phyloP scores from a whole-genome alignment of 2,888 invertebrate genomes.

The Acleris holmiana region DNA sequence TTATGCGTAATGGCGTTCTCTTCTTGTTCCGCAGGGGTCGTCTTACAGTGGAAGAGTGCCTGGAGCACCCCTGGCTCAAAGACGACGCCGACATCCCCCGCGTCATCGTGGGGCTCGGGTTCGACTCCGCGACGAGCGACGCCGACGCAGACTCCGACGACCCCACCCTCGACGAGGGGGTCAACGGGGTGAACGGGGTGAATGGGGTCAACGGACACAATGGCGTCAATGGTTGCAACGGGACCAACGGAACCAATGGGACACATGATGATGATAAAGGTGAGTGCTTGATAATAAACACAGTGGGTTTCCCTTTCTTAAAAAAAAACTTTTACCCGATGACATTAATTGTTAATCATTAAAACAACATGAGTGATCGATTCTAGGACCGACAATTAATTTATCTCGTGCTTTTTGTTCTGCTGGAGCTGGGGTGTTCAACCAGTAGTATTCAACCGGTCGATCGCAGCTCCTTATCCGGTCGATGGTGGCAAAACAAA shows the following conservation, averaged over 20 bases:
- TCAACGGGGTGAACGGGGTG: slow-evolving; percentile 30
- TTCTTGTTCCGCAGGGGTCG: slow-evolving; percentile 87
- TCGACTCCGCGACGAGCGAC: slow-evolving; percentile 56
- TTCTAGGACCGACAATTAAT: too few species aligned
- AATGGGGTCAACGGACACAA: slow-evolving; percentile 45
- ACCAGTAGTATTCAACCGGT: too few species aligned
- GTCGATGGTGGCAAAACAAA: too few species aligned
- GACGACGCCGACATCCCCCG: slow-evolving; percentile 84
- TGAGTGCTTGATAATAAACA: too few species aligned
- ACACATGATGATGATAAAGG: slow-evolving; percentile 69
- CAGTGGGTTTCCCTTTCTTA: too few species aligned
- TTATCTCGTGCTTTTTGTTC: too few species aligned
- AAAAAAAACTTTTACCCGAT: too few species aligned
- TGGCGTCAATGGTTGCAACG: slow-evolving; percentile 48
- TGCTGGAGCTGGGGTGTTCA: too few species aligned
- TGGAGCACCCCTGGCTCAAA: slow-evolving; percentile 95
- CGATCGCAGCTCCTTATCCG: too few species aligned
- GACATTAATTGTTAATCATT: too few species aligned
- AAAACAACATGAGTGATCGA: too few species aligned
- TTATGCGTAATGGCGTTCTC: too few species aligned
- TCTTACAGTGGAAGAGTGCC: slow-evolving; percentile 94
- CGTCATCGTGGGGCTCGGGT: slow-evolving; percentile 75
- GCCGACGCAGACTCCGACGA: slow-evolving; percentile 56
- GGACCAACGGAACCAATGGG: slow-evolving; percentile 54
- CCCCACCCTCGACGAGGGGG: slow-evolving; percentile 33